phyloP scores from a whole-genome alignment of 2,113 vertebrate species.

The Bubo scandiacus region DNA sequence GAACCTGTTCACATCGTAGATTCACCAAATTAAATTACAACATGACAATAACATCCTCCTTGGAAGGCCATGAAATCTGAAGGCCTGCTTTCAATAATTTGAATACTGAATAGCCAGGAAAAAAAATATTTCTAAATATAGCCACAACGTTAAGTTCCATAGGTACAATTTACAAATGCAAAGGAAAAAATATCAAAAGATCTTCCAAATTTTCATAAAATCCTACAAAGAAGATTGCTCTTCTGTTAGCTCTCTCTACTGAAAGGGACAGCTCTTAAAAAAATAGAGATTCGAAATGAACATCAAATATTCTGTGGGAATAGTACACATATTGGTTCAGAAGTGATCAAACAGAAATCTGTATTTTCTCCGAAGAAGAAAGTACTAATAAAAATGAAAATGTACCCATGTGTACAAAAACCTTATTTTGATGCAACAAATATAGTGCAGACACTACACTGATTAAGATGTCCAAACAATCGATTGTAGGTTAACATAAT shows the following conservation, averaged over 20 bases:
- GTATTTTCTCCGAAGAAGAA: background rate
- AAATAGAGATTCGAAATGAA: background rate
- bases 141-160: background rate
- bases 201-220: background rate
- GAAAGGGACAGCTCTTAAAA: background rate
- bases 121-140: background rate
- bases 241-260: background rate
- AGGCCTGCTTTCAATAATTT: background rate
- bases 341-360: background rate
- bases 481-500: background rate
- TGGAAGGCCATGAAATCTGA: background rate
- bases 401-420: background rate
- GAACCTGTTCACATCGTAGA: background rate
- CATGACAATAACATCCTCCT: background rate
- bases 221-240: background rate
- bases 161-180: background rate
- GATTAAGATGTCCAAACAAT: background rate
- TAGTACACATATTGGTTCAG: background rate
- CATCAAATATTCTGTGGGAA: background rate
- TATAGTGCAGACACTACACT: background rate
- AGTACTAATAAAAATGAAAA: background rate
- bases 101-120: background rate
- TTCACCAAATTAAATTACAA: background rate
- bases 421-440: background rate
- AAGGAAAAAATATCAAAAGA: background rate